Evolutionary conservation across 2,113 vertebrate species (phyloP).

Genomic region (Coturnix japonica): DNA sequence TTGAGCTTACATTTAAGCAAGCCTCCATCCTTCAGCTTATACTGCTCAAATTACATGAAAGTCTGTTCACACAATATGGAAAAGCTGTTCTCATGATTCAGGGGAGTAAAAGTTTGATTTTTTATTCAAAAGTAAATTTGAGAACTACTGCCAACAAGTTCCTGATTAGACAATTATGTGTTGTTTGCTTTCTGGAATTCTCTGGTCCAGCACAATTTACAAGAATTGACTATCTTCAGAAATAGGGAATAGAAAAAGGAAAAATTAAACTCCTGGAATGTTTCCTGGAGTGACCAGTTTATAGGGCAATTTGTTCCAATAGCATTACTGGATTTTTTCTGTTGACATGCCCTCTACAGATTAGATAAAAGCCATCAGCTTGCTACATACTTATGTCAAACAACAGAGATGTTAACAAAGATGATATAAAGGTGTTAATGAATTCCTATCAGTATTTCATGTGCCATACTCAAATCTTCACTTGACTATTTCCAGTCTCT

Average conservation of each 20-base stretch:
- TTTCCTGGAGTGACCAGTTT: background rate
- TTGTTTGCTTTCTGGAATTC: background rate
- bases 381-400: background rate
- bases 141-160: background rate
- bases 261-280: background rate
- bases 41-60: too few species aligned
- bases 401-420: background rate
- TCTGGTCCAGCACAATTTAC: background rate
- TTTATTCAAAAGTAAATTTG: background rate
- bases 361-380: background rate
- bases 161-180: background rate
- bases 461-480: background rate
- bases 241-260: background rate
- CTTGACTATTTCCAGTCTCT: background rate
- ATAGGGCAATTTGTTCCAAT: background rate
- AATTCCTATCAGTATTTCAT: background rate
- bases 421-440: background rate
- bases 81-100: too few species aligned
- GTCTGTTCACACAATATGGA: too few species aligned
- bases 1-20: too few species aligned
- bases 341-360: background rate
- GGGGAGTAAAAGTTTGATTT: too few species aligned
- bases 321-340: background rate
- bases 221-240: background rate
- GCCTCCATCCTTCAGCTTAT: too few species aligned